A percentile compares a stretch with the other conserved stretches of the same genome.
phyloP scores from a whole-genome alignment of 1,140 invertebrate genomes.

The Sitodiplosis mosellana region DNA sequence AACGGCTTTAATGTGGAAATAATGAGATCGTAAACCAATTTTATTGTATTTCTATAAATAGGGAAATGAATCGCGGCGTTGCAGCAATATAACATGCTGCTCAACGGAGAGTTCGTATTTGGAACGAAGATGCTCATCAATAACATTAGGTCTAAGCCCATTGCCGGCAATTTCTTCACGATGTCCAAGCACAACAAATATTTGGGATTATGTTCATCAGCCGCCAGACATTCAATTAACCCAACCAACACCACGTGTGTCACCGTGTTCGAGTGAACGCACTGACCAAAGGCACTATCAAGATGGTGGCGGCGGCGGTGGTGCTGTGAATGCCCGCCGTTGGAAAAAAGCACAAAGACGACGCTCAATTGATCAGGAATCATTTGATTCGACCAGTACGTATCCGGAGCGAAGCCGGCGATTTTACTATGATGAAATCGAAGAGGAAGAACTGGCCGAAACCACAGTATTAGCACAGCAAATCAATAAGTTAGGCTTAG shows the following conservation, averaged over 20 bases:
- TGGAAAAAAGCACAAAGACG: constrained; percentile 1
- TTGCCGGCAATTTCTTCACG: constrained; percentile 27
- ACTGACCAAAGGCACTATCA: background rate
- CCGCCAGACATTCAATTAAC: constrained; percentile 58
- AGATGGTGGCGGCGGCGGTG: background rate
- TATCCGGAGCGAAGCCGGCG: too few species aligned
- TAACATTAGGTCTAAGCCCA: constrained; percentile 46
- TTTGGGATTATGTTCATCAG: constrained; percentile 38
- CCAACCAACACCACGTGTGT: constrained; percentile 56
- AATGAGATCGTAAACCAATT: background rate
- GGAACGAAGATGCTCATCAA: constrained; percentile 54
- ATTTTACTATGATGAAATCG: background rate
- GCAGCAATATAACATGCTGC: constrained; percentile 62
- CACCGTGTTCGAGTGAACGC: constrained; percentile 55
- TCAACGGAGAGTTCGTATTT: constrained; percentile 63
- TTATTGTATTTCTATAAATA: background rate
- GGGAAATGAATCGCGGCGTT: constrained; percentile 35
- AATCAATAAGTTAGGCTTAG: too few species aligned
- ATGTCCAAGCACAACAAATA: constrained; percentile 27
- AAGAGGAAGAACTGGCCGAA: background rate
- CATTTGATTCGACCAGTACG: background rate
- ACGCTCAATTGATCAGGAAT: background rate
- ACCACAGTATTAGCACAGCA: too few species aligned
- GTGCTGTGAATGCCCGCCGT: background rate
- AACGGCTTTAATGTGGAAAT: background rate